Base-by-base conservation (phyloP, 2,888 invertebrate species). In the Aromia moschata region DNA sequence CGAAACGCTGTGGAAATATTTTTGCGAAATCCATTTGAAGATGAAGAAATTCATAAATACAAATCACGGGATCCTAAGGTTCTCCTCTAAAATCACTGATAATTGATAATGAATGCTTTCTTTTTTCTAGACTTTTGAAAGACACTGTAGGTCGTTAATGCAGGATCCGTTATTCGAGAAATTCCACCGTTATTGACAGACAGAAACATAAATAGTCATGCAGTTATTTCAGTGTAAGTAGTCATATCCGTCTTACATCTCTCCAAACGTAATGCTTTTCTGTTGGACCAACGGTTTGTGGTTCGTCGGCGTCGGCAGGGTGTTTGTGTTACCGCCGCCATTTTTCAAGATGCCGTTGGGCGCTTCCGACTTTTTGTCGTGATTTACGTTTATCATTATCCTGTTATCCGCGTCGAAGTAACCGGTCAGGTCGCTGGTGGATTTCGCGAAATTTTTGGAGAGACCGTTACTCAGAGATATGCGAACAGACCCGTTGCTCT, bases 311-410 rank as follows among this genome's bases (percentile, higher is more conserved):
- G 55, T 30, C 9, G 45, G 45, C 40, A 38, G 49, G 66, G 66
- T 65, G 65, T 70, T 60, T 67, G 12, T 37, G 16, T 30, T 62
- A 65, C 72, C 75, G 55, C 72, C 74, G 63, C 77, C 75, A 68
- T 80, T 84, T 75, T 85, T 85, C 49, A 85, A 74, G 64, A 85
- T 85, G 14, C 85, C 84, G 74, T 81, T 84, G 7, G 79, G 80
- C 11, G 77, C 62, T 2, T 79, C 79, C 15, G 51, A 5, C 43
- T 72, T 71, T 70, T 79, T 76, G 51, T 70, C 73, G 18, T 75
- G 73, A 51, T 70, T 67, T 30, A 78, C 74, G 58, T 77, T 79
- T 52, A 81, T 79, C 51, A 77, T 81, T 33, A 80, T 76, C 45
- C 78, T 73, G 58, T 78, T 80, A 37, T 72, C 69, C 20, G 71